Evolutionary conservation across 2,113 vertebrate species (phyloP).

Genomic region (Pterocles gutturalis): DNA sequence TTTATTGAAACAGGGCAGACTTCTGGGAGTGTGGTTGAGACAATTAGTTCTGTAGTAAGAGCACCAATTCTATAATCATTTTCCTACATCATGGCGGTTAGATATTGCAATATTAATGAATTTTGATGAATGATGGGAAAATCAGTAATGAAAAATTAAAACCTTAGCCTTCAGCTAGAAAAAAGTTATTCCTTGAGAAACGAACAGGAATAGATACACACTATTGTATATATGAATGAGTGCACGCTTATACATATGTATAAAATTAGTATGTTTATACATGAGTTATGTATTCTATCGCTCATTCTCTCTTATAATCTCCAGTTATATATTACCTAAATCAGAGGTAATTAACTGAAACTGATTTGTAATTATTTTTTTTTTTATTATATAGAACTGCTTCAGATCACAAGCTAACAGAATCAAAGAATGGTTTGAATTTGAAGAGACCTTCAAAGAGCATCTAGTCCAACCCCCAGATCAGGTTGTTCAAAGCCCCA

Average conservation of each 20-base stretch:
- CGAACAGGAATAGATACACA: not conserved
- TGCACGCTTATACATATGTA: not conserved
- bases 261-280: not conserved
- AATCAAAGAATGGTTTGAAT: not conserved
- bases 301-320: not conserved
- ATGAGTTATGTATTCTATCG: not conserved
- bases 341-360: not conserved
- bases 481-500: not conserved
- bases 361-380: not conserved
- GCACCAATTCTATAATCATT: not conserved
- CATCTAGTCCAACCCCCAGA: not conserved
- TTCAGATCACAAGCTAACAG: not conserved
- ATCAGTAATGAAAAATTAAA: slow-evolving; percentile 7
- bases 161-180: not conserved
- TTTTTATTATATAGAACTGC: not conserved
- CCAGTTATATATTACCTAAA: not conserved
- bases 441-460: not conserved
- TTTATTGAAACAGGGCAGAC: not conserved
- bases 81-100: not conserved
- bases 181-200: not conserved
- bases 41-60: not conserved
- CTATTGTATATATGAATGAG: not conserved
- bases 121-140: not conserved
- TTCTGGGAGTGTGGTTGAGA: not conserved
- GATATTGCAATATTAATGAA: slow-evolving; percentile 14